phyloP scores from a whole-genome alignment of 2,888 invertebrate genomes.

The Athrips mouffetella region DNA sequence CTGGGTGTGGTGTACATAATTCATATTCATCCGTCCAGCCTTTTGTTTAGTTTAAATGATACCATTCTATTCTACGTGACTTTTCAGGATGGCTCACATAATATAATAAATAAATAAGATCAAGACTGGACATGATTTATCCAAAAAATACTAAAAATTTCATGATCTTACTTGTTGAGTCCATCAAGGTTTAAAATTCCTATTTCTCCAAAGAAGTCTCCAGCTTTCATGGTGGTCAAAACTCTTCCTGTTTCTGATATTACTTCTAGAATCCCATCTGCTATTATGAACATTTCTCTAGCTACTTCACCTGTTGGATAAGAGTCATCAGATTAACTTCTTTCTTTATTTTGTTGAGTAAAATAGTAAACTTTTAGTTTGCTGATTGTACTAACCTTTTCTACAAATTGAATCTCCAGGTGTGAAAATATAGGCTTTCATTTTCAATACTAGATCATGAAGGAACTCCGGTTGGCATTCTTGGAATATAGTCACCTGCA shows the following conservation, averaged over 20 bases:
- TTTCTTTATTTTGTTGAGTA: no score
- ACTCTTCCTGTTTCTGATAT: conserved; percentile 96
- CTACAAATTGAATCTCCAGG: conserved; percentile 98
- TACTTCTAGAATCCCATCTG: conserved; percentile 97
- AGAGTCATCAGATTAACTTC: no score
- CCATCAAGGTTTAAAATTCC: conserved; percentile 97
- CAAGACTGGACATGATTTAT: background rate
- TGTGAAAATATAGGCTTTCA: conserved; percentile 99
- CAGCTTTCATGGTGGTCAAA: conserved; percentile 96
- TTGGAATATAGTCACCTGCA: conserved; percentile 95
- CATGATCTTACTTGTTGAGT: conserved; percentile 87
- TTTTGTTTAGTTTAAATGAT: no score
- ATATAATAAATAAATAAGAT: background rate
- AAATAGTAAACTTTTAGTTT: no score
- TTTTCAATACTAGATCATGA: conserved; percentile 97
- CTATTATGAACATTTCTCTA: conserved; percentile 98
- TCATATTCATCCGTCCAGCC: no score
- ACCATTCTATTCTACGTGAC: no score
- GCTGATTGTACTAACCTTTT: conserved; percentile 82
- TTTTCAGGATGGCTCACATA: no score
- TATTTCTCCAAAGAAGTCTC: conserved; percentile 98
- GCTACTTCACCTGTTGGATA: conserved; percentile 85
- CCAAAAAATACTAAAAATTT: background rate
- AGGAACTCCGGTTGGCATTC: conserved; percentile 98
- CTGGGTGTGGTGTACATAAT: no score